Conservation (phyloP, 2,797 vertebrate species). For the Sebastes hubbsi region DNA sequence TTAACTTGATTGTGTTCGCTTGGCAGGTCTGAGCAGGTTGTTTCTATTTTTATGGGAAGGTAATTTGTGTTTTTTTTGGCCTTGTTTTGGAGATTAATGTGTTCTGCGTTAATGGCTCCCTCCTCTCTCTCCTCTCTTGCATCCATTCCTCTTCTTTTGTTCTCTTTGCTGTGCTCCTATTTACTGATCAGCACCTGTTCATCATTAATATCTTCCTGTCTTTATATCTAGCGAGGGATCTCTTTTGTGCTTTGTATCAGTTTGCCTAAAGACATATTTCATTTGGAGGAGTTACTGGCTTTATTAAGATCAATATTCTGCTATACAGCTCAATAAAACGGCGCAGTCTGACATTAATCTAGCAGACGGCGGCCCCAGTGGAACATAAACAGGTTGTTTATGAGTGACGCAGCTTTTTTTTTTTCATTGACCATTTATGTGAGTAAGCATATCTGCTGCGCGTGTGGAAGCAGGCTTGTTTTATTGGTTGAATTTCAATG, state of each 20-base stretch:
- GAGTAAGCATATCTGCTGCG: conserved; percentile 58
- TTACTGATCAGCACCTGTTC: not conserved
- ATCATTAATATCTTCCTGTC: not conserved
- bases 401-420: conserved; percentile 28
- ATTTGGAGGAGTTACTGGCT: conserved; percentile 44
- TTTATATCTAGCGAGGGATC: not conserved
- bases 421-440: conserved; percentile 40
- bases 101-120: not conserved
- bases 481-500: conserved; percentile 72
- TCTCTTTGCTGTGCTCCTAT: not conserved
- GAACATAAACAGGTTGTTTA: conserved; percentile 55
- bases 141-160: conserved; percentile 2
- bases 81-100: conserved; percentile 14
- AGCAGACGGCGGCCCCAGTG: conserved; percentile 11
- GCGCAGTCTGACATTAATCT: conserved; percentile 39
- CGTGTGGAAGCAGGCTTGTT: conserved; percentile 57
- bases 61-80: conserved; percentile 2
- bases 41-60: conserved; percentile 11
- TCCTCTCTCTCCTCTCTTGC: conserved; percentile 4
- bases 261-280: conserved; percentile 41
- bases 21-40: conserved; percentile 27
- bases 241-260: conserved; percentile 10
- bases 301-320: conserved; percentile 56
- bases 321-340: conserved; percentile 43
- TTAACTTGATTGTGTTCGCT: conserved; percentile 36